Percentiles rank a stretch among this genome's conserved stretches.
These are phyloP conservation scores for Bactericera cockerelli DNA, from an alignment of 1,140 invertebrate genomes.

Conservation along the genomic window DNA sequence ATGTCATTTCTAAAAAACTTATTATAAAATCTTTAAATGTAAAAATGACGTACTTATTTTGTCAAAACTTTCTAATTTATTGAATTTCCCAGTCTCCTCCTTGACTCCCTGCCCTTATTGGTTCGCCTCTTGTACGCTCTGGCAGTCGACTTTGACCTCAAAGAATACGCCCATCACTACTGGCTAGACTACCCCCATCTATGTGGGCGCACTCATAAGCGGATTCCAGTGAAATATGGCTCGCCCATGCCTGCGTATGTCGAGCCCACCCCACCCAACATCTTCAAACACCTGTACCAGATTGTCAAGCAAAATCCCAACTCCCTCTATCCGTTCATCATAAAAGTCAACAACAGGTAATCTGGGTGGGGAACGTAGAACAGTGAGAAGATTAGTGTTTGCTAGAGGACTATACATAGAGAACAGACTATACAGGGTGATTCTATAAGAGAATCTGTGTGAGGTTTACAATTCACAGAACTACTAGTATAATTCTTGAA, in stretches of 20 bases:
- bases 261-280: constrained; percentile 41
- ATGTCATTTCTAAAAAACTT: too few relatives aligned
- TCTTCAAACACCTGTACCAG: constrained; percentile 51
- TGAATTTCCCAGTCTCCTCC: constrained; percentile 46
- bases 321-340: constrained; percentile 47
- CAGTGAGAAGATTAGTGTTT: too few relatives aligned
- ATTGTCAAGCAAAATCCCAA: constrained; percentile 35
- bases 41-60: too few relatives aligned
- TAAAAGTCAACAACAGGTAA: constrained; percentile 25
- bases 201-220: constrained; percentile 27
- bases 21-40: too few relatives aligned
- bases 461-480: too few relatives aligned
- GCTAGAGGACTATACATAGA: too few relatives aligned
- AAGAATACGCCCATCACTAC: constrained; percentile 62
- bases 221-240: not conserved
- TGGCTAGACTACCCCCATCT: constrained; percentile 65
- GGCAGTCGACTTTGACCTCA: constrained; percentile 54
- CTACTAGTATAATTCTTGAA: too few relatives aligned
- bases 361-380: too few relatives aligned
- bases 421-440: too few relatives aligned
- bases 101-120: constrained; percentile 47
- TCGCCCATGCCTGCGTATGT: constrained; percentile 10
- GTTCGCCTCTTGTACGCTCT: constrained; percentile 61
- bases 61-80: constrained; percentile 65
- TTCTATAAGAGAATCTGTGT: too few relatives aligned